Base-by-base conservation (phyloP, 2,113 vertebrate species). In the Ceratotherium simum region DNA sequence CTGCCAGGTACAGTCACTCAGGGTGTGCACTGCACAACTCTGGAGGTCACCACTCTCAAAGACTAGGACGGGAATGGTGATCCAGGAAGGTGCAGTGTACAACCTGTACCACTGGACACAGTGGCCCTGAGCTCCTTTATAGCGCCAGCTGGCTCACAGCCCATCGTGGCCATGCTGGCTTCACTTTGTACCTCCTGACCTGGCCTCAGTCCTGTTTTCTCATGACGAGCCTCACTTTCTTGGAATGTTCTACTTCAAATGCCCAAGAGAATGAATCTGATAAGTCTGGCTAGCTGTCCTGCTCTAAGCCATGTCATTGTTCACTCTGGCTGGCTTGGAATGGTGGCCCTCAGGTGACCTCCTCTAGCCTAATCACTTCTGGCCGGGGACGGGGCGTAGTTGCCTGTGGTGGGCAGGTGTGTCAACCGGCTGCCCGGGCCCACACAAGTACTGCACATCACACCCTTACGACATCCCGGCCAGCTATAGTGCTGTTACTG, bases 81-180 rank as follows among this genome's bases (percentile, higher is more conserved):
- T 4, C 62, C 23, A 25, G 5, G 42, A 27, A 25, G 4, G 20
- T 3, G 9, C 5, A 18, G 39, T 1, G 6, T 4, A 9, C n/a
- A 14, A 3, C 4, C 2, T 7, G 4, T 1, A 6, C 46, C 33
- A 8, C 6, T 7, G 39, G 7, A 29, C 56, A 14, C 5, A 0
- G 11, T 5, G 62, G 67, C 16, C 36, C 67, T 8, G 67, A 64
- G 36, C 17, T 42, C 42, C 81, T 33, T 10, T 21, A 0, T 33
- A 1, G 8, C 6, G 18, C 54, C 7, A 4, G 17, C 69, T 36
- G 11, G 39, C 36, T 91, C 13, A 0, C 23, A 13, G 25, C 17
- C 46, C 16, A 2, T 42, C 11, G 5, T 3, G 60, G 25, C 33
- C 33, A 2, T 6, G 36, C n/a, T 2, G 5, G 12, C 69, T 46